Conservation (phyloP, 1,140 invertebrate genomes). For the Eriosoma lanigerum region DNA sequence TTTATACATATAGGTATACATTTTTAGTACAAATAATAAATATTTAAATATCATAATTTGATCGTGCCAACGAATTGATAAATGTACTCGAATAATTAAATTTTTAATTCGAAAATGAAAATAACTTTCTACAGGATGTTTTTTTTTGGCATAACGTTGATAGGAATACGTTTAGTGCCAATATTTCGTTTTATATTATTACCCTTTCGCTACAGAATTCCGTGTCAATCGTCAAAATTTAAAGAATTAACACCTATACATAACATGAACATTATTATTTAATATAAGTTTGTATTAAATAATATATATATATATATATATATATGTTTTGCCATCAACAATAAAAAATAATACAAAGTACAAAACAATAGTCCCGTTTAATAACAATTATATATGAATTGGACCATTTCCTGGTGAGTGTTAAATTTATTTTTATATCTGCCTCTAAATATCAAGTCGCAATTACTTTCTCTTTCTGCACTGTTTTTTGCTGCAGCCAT, state of each 20-base stretch:
- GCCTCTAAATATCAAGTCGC: conserved; percentile 26
- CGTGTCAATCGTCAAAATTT: neutral
- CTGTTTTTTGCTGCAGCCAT: conserved; percentile 34
- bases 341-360: conserved; percentile 19
- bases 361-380: conserved; percentile 46
- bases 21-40: too few relatives aligned
- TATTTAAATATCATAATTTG: neutral
- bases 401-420: conserved; percentile 43
- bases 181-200: conserved; percentile 21
- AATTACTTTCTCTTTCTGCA: conserved; percentile 48
- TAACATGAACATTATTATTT: conserved; percentile 9
- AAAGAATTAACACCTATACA: too few relatives aligned
- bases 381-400: conserved; percentile 40
- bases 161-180: conserved; percentile 4
- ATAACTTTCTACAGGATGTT: conserved; percentile 45
- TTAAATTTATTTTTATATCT: conserved; percentile 39
- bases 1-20: too few relatives aligned
- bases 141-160: conserved; percentile 20
- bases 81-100: conserved; percentile 8
- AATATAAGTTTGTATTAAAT: conserved; percentile 32
- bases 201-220: neutral
- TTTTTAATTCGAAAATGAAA: conserved; percentile 30
- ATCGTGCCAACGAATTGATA: conserved; percentile 8
- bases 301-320: too few relatives aligned
- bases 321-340: conserved; percentile 31